These are phyloP conservation scores for Hippocampus kuda DNA, from an alignment of 2,797 vertebrate genomes.

Conservation along the genomic window DNA sequence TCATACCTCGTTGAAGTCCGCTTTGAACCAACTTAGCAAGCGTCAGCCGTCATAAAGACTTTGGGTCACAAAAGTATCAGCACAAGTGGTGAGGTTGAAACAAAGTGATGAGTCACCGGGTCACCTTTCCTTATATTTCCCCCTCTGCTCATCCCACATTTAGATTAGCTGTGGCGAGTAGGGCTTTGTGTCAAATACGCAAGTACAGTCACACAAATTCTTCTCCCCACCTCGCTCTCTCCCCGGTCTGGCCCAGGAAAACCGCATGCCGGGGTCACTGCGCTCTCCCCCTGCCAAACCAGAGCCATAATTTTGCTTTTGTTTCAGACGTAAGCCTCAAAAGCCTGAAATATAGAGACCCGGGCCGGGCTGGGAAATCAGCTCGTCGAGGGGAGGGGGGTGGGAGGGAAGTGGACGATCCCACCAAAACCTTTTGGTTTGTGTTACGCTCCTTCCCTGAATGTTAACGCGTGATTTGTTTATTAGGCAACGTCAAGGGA, in stretches of 20 bases:
- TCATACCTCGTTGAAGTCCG: background rate
- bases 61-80: no score
- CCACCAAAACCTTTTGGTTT: background rate
- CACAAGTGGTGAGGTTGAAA: conserved; percentile 20
- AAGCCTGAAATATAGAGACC: conserved; percentile 70
- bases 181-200: conserved; percentile 64
- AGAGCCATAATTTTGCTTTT: conserved; percentile 80
- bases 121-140: conserved; percentile 23
- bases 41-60: background rate
- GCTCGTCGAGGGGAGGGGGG: conserved; percentile 19
- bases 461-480: conserved; percentile 20
- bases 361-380: conserved; percentile 65
- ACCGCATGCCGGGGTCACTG: conserved; percentile 72
- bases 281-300: conserved; percentile 66
- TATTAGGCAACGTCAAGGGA: conserved; percentile 43
- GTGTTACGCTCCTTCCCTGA: background rate
- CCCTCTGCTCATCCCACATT: conserved; percentile 68
- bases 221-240: conserved; percentile 60
- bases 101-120: conserved; percentile 33
- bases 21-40: background rate
- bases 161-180: conserved; percentile 68
- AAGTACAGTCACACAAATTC: conserved; percentile 67
- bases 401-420: conserved; percentile 10
- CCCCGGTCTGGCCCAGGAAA: conserved; percentile 63
- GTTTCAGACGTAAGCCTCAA: conserved; percentile 72